phyloP scores from a whole-genome alignment of 2,113 vertebrate species.

The Amphiprion percula region DNA sequence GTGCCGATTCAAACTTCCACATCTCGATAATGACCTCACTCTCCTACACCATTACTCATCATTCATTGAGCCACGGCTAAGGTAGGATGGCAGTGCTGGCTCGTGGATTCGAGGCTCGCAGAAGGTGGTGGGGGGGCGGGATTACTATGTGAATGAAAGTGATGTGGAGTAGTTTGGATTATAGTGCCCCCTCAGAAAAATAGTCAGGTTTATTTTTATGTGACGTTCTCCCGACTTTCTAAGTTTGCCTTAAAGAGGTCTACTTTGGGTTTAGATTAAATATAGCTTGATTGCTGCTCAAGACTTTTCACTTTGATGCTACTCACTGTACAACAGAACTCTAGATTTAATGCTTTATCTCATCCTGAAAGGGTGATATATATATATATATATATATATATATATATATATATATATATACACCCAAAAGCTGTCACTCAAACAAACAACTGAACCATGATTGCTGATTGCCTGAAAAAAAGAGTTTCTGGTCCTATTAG shows the following conservation, averaged over 20 bases:
- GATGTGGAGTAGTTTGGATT: conserved; percentile 46
- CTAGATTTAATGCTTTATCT: conserved; percentile 20
- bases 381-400: conserved; percentile 23
- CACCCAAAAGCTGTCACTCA: too few species aligned
- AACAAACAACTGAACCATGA: too few species aligned
- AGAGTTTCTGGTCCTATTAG: too few species aligned
- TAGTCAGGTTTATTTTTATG: conserved; percentile 24
- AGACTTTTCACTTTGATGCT: neutral
- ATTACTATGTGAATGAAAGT: conserved; percentile 47
- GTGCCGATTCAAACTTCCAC: conserved; percentile 62
- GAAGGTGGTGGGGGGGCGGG: conserved; percentile 50
- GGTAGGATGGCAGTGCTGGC: conserved; percentile 50
- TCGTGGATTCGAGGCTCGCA: conserved; percentile 18
- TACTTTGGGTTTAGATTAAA: conserved; percentile 47
- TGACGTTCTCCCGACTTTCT: conserved; percentile 18
- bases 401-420: neutral
- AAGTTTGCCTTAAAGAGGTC: conserved; percentile 40
- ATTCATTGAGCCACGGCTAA: conserved; percentile 55
- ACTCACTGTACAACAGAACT: neutral
- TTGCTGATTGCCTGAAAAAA: too few species aligned
- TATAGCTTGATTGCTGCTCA: conserved; percentile 58
- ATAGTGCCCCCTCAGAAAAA: conserved; percentile 48
- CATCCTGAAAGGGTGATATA: conserved; percentile 30
- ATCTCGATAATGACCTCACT: conserved; percentile 72
- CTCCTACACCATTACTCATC: conserved; percentile 65